These are phyloP conservation scores for Sphyrna mokarran DNA, from an alignment of 2,113 vertebrate genomes.

Conservation along the genomic window DNA sequence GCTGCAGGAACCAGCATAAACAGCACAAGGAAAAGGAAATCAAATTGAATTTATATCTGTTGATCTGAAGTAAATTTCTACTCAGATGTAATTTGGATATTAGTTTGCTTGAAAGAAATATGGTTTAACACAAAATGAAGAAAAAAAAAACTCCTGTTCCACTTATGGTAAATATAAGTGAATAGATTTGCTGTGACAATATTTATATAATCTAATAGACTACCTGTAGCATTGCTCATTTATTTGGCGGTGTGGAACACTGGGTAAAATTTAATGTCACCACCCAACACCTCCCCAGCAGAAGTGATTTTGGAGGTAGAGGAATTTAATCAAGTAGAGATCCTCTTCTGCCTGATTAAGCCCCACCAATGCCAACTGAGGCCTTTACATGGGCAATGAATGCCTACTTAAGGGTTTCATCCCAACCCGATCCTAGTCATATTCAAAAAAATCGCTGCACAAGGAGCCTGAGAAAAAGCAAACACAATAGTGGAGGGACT, in stretches of 20 bases:
- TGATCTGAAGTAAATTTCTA: neutral
- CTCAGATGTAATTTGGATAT: conserved; percentile 18
- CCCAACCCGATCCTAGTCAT: too few species aligned
- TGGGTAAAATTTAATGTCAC: neutral
- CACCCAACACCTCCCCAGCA: too few species aligned
- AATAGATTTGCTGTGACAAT: neutral
- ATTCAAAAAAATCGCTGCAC: neutral
- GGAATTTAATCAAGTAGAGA: neutral
- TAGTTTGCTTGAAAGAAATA: neutral
- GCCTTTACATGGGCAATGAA: neutral
- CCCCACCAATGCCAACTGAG: neutral
- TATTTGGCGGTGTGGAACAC: neutral
- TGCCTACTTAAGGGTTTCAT: neutral
- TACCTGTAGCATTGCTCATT: neutral
- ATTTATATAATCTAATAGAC: neutral
- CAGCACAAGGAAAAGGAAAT: neutral
- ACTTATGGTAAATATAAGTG: neutral
- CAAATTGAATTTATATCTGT: neutral
- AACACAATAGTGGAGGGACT: too few species aligned
- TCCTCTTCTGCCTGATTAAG: neutral
- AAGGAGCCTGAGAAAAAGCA: too few species aligned
- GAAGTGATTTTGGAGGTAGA: too few species aligned
- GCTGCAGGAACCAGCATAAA: neutral
- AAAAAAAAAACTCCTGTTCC: neutral
- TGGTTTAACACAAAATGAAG: neutral